phyloP scores from a whole-genome alignment of 1,140 invertebrate species.

The Medauroidea extradentata region DNA sequence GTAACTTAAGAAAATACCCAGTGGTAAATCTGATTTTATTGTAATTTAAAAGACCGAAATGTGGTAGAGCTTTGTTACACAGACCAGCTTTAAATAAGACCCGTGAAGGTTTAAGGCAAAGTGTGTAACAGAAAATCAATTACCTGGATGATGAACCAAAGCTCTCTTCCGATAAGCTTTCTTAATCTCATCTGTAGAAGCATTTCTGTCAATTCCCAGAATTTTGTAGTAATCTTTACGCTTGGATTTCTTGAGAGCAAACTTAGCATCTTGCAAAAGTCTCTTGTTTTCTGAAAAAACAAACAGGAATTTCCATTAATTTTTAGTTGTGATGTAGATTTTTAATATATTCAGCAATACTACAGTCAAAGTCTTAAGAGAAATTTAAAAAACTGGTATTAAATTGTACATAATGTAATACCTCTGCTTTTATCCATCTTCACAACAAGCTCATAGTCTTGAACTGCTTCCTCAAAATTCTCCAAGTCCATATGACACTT shows the following conservation, averaged over 20 bases:
- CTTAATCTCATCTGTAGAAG: conserved; percentile 91
- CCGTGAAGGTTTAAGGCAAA: no score
- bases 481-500: conserved; percentile 80
- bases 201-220: conserved; percentile 78
- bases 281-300: conserved; percentile 59
- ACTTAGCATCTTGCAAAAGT: conserved; percentile 78
- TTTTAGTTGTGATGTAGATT: no score
- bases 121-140: conserved; percentile 17
- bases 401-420: no score
- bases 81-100: no score
- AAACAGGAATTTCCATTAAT: no score
- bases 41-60: no score
- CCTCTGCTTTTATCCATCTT: conserved; percentile 79
- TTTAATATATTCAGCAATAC: no score
- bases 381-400: no score
- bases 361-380: background rate
- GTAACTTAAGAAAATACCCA: no score
- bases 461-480: conserved; percentile 83
- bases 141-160: conserved; percentile 77
- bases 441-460: conserved; percentile 83
- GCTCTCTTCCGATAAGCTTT: conserved; percentile 93
- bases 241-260: conserved; percentile 84
- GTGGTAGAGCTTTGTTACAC: no score
- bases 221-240: conserved; percentile 99
- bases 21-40: no score